Conservation (phyloP, 2,888 invertebrate genomes). For the Erebia aethiops region DNA sequence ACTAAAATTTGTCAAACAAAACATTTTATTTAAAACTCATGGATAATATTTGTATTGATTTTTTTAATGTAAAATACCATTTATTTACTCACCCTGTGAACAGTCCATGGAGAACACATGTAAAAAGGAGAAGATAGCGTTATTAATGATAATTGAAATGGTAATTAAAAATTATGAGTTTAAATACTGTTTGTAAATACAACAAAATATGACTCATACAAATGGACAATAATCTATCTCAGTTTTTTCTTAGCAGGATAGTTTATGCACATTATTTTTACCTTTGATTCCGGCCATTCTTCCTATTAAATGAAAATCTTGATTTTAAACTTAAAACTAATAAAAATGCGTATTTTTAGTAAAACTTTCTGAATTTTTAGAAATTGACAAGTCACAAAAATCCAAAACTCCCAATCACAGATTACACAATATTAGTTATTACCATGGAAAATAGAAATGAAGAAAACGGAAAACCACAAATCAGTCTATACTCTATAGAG, state of each 20-base stretch:
- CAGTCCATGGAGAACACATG: conserved; percentile 52
- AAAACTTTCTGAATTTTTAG: conserved; percentile 34
- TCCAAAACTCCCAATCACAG: conserved; percentile 12
- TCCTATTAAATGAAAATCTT: conserved; percentile 28
- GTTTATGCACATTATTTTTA: conserved; percentile 44
- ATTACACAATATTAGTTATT: too few relatives aligned
- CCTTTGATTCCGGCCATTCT: conserved; percentile 81
- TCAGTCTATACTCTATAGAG: too few relatives aligned
- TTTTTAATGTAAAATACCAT: background rate
- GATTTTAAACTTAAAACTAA: conserved; percentile 37
- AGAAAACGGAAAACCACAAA: too few relatives aligned
- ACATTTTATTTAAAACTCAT: background rate
- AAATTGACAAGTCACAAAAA: conserved; percentile 31
- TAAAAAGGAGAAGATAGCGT: conserved; percentile 52
- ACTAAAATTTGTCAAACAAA: background rate
- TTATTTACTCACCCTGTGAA: conserved; percentile 61
- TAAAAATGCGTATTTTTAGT: conserved; percentile 30
- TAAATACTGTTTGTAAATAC: conserved; percentile 69
- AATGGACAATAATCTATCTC: conserved; percentile 11
- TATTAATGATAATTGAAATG: conserved; percentile 38
- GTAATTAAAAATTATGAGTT: conserved; percentile 15
- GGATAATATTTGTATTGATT: background rate
- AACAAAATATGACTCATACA: conserved; percentile 59
- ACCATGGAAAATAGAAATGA: too few relatives aligned
- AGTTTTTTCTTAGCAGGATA: background rate